Base-by-base conservation (phyloP, 1,140 invertebrate genomes). In the Anastrepha ludens region DNA sequence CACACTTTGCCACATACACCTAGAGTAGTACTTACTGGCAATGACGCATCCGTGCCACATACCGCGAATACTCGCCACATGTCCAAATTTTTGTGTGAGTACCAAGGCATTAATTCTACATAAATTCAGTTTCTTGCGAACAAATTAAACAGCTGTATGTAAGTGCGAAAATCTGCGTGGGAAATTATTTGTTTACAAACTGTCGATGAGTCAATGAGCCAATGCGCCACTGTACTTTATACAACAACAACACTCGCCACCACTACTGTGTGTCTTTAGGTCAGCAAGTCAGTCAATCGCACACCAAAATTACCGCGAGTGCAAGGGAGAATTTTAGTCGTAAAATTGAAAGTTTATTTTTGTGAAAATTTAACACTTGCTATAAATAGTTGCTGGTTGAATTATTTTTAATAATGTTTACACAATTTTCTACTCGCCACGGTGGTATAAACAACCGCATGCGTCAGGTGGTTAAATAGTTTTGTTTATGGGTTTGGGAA, bases 341-440 rank as follows among this genome's bases (percentile, higher is more conserved):
- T 81, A 81, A 81, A 81, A 81, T 20, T 17, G 74, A 81, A 81
- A 81, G 44, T 81, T 81, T 81, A 81, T 81, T 55, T 44, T 81
- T 55, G 17, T 55, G 74, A 81, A 81, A 81, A 20, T 20, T 81
- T 55, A 81, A 81, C 74, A 29, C 47, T 55, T 20, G 47, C 47
- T 41, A 81, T 58, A 55, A 81, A 81, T 55, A 81, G 74, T 41
- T 58, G 41, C 41, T 47, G 39, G 67, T 74, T 74, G 47, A 81
- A 81, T 55, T 81, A 81, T 81, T 81, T 81, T 81, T 81, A 81
- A 81, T 81, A 81, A 50, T 81, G 74, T 81, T 81, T 81, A 81
- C 47, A 81, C 47, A 58, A 55, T 81, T 50, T 29, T n/a, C 50
- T 17, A n/a, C 47, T 81, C 20, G 20, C 4, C 74, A n/a, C n/a